Evolutionary conservation across 1,140 invertebrate genomes (phyloP).

Genomic region (Saxidomus purpurata): DNA sequence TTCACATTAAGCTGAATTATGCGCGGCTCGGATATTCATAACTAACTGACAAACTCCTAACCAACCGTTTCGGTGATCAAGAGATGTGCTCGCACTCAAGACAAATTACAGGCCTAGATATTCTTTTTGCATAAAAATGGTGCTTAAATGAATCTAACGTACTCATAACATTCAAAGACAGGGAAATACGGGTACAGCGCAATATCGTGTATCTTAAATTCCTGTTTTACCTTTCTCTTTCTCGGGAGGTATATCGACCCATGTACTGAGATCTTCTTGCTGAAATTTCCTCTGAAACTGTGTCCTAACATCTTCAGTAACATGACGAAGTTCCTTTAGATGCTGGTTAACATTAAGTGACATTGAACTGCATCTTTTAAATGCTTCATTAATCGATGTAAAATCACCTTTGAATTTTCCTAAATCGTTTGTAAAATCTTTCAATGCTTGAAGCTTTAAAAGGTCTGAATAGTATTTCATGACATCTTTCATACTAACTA

Average conservation of each 20-base stretch:
- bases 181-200: too few species aligned
- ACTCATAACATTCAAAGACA: too few species aligned
- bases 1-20: too few species aligned
- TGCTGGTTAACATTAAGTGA: conserved; percentile 3
- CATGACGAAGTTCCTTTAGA: conserved; percentile 35
- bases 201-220: too few species aligned
- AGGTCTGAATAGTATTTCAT: conserved; percentile 51
- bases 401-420: conserved; percentile 56
- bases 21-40: too few species aligned
- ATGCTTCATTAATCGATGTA: conserved; percentile 39
- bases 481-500: conserved; percentile 42
- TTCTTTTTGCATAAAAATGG: too few species aligned
- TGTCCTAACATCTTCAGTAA: conserved; percentile 28
- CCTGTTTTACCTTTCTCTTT: conserved; percentile 55
- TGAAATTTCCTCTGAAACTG: conserved; percentile 54
- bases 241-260: conserved; percentile 37
- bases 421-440: conserved; percentile 55
- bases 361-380: conserved; percentile 31
- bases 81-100: too few species aligned
- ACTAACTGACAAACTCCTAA: too few species aligned
- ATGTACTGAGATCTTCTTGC: conserved; percentile 50
- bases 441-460: conserved; percentile 48
- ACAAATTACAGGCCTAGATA: too few species aligned
- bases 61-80: too few species aligned
- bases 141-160: too few species aligned